Conservation (phyloP, 2,113 vertebrate species). For the Pseudonaja textilis region DNA sequence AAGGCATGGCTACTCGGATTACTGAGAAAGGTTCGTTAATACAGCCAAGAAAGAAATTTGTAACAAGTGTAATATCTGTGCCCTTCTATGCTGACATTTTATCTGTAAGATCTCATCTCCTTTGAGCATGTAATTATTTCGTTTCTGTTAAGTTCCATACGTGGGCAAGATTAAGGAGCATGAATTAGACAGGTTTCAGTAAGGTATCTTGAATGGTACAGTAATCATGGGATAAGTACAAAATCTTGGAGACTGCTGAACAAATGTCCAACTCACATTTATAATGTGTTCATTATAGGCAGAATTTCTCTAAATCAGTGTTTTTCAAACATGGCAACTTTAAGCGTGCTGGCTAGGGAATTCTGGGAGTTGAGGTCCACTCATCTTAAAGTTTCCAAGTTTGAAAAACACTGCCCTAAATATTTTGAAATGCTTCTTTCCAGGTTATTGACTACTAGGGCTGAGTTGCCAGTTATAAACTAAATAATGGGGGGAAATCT, state of each 20-base stretch:
- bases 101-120: not conserved
- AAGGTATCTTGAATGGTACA: not conserved
- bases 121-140: not conserved
- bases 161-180: not conserved
- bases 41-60: not conserved
- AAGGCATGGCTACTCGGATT: not conserved
- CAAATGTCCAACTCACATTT: not conserved
- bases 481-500: not conserved
- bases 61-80: not conserved
- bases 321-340: not conserved
- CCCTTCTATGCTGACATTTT: not conserved
- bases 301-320: not conserved
- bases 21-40: not conserved
- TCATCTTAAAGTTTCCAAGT: not conserved
- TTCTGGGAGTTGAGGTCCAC: not conserved
- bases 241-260: not conserved
- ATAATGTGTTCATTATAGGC: not conserved
- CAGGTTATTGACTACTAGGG: not conserved
- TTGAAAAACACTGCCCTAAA: not conserved
- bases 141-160: not conserved
- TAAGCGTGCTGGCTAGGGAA: not conserved
- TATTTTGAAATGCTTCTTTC: not conserved
- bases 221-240: not conserved
- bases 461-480: not conserved
- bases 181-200: not conserved